Evolutionary conservation across 2,797 vertebrate species (phyloP).

Genomic region (Pachyuromys duprasi): DNA sequence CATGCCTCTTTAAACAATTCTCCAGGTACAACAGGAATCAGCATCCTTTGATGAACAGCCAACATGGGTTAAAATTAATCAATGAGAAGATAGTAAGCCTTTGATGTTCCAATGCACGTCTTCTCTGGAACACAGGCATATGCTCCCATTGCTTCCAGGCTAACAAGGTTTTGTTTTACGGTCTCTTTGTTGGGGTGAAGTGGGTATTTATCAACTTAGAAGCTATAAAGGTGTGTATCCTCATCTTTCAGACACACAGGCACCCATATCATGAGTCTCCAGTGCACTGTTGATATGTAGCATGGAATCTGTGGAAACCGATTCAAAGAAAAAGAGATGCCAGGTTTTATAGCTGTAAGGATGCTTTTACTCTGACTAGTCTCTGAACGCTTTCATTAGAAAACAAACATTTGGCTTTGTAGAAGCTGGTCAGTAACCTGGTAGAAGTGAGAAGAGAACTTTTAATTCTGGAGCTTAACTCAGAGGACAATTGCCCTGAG

Average conservation of each 20-base stretch:
- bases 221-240: background rate
- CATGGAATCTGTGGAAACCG: slow-evolving; percentile 54
- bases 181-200: background rate
- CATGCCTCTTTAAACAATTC: background rate
- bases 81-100: background rate
- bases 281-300: slow-evolving; percentile 41
- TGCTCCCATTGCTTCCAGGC: background rate
- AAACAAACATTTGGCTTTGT: slow-evolving; percentile 70
- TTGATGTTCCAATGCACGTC: background rate
- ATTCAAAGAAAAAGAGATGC: slow-evolving; percentile 69
- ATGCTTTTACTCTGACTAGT: background rate
- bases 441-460: background rate
- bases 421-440: slow-evolving; percentile 11
- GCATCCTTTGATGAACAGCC: slow-evolving; percentile 7
- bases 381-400: slow-evolving; percentile 21
- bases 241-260: slow-evolving; percentile 39
- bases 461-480: background rate
- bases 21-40: background rate
- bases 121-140: background rate
- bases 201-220: background rate
- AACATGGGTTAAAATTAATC: slow-evolving; percentile 46
- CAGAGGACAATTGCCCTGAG: background rate
- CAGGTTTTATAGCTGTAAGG: slow-evolving; percentile 61
- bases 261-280: background rate
- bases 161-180: slow-evolving; percentile 20